Percentiles rank a stretch among this genome's conserved stretches.
Evolutionary conservation across 2,888 invertebrate genomes (phyloP).

Genomic region (Sesia bembeciformis): DNA sequence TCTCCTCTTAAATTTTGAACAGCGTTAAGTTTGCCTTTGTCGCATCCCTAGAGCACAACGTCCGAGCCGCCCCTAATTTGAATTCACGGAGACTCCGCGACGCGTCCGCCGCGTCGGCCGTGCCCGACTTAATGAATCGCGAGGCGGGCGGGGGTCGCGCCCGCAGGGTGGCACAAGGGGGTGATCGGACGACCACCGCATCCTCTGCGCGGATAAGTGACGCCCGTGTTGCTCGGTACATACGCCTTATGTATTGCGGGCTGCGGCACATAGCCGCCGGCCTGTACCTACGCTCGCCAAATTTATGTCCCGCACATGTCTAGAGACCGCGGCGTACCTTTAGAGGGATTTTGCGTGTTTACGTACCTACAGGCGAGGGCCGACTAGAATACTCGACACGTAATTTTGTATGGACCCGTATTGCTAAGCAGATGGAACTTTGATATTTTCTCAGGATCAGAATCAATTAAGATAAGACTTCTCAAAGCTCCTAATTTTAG

Average conservation of each 20-base stretch:
- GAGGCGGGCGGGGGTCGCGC: slow-evolving; percentile 44
- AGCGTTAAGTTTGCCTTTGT: slow-evolving; percentile 9
- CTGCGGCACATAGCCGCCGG: slow-evolving; percentile 60
- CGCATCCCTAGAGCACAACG: slow-evolving; percentile 57
- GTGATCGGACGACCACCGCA: slow-evolving; percentile 70
- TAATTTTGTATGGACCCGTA: slow-evolving; percentile 63
- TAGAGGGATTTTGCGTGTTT: slow-evolving; percentile 73
- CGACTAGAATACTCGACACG: slow-evolving; percentile 61
- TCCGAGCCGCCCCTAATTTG: slow-evolving; percentile 73
- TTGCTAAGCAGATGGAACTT: slow-evolving; percentile 38
- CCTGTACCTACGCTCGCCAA: slow-evolving; percentile 68
- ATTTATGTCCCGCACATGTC: slow-evolving; percentile 75
- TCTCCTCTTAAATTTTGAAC: not conserved
- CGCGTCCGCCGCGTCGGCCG: slow-evolving; percentile 71
- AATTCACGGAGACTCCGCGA: slow-evolving; percentile 74
- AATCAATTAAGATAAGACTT: no score
- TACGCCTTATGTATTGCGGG: slow-evolving; percentile 46
- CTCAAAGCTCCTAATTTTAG: no score
- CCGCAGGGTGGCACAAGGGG: slow-evolving; percentile 34
- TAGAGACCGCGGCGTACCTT: slow-evolving; percentile 72
- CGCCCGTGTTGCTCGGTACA: slow-evolving; percentile 60
- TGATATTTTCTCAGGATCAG: no score
- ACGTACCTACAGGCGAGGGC: slow-evolving; percentile 50
- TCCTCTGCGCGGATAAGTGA: slow-evolving; percentile 74
- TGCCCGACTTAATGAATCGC: slow-evolving; percentile 74